A percentile compares a stretch with the other conserved stretches of the same genome.
Conservation (phyloP, 1,140 invertebrate genomes). For the Saccostrea cuccullata region DNA sequence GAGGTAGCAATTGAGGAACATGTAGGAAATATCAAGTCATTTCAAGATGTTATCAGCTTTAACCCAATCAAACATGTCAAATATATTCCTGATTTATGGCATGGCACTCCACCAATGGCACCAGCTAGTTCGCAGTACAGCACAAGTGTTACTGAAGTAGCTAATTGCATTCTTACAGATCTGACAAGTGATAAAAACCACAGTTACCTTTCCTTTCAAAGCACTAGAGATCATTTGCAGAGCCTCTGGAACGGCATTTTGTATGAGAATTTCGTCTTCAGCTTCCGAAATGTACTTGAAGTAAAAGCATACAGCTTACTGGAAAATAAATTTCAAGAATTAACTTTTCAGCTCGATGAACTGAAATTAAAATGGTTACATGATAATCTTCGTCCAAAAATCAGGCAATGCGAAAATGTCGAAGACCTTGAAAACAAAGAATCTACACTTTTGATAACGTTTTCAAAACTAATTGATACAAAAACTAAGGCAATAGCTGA, state of each 20-base stretch:
- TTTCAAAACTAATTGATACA: too few species aligned
- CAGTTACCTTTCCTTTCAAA: not conserved
- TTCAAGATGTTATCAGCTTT: conserved; percentile 50
- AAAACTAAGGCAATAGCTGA: too few species aligned
- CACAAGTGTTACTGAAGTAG: not conserved
- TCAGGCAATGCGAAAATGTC: too few species aligned
- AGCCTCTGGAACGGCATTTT: not conserved
- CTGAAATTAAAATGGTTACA: too few species aligned
- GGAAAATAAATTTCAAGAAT: too few species aligned
- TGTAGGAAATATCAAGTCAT: conserved; percentile 27
- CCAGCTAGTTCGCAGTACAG: conserved; percentile 37
- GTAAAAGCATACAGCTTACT: too few species aligned
- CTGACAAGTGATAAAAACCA: not conserved
- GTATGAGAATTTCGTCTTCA: too few species aligned
- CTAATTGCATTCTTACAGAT: not conserved
- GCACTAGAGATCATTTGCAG: not conserved
- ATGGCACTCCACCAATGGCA: conserved; percentile 49
- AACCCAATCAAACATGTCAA: conserved; percentile 19
- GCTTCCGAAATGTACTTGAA: too few species aligned
- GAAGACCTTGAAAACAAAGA: too few species aligned
- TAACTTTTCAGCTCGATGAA: too few species aligned
- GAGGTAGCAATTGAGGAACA: conserved; percentile 41
- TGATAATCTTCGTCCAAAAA: too few species aligned
- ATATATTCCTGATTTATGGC: conserved; percentile 49
- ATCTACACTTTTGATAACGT: too few species aligned